A percentile compares a stretch with the other conserved stretches of the same genome.
phyloP scores from a whole-genome alignment of 2,888 invertebrate genomes.

The Nomada lathburiana region DNA sequence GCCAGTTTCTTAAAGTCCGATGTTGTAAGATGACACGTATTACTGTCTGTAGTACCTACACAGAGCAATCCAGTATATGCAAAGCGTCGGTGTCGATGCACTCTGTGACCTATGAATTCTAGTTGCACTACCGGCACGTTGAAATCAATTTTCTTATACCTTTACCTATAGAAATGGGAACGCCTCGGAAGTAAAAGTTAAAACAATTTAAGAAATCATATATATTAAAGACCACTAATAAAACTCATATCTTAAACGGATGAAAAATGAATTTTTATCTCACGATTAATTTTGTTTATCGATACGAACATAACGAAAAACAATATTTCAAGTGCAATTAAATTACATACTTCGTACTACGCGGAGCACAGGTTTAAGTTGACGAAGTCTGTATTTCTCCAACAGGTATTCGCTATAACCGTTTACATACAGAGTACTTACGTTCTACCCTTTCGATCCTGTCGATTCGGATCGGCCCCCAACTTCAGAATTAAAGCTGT shows the following conservation, averaged over 20 bases:
- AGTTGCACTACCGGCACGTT: neutral
- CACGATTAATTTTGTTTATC: neutral
- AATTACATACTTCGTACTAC: no score
- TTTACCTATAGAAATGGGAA: neutral
- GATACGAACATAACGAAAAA: no score
- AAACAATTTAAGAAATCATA: neutral
- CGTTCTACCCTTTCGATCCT: slow-evolving; percentile 96
- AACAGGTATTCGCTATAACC: neutral
- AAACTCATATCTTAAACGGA: neutral
- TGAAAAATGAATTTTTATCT: no score
- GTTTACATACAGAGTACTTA: slow-evolving; percentile 76
- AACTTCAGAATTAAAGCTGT: slow-evolving; percentile 94
- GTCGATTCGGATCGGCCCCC: slow-evolving; percentile 96
- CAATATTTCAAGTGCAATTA: no score
- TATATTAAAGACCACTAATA: neutral
- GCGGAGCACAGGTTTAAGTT: neutral
- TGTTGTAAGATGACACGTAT: neutral
- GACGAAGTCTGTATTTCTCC: neutral
- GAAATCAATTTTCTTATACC: slow-evolving; percentile 2
- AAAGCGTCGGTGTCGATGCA: slow-evolving; percentile 7
- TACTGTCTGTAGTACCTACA: neutral
- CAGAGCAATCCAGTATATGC: neutral
- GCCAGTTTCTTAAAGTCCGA: neutral
- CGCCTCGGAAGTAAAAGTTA: no score
- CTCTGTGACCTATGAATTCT: slow-evolving; percentile 18